A percentile compares a stretch with the other conserved stretches of the same genome.
These are phyloP conservation scores for Drosophila arawakana DNA, from an alignment of 1,140 invertebrate genomes.

Conservation along the genomic window DNA sequence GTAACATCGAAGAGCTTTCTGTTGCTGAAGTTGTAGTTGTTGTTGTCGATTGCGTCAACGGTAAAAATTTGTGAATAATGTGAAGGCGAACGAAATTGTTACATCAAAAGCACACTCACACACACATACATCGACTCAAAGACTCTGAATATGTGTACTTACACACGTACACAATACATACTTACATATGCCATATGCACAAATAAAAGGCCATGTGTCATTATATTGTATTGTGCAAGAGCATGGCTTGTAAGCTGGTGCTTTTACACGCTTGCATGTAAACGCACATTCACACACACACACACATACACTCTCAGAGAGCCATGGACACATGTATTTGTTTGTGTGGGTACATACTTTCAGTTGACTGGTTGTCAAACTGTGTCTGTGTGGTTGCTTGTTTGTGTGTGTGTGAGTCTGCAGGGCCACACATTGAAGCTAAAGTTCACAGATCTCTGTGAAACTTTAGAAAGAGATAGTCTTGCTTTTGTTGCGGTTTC, in stretches of 20 bases:
- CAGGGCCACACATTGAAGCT: slow-evolving; percentile 73
- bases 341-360: not conserved
- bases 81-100: slow-evolving; percentile 59
- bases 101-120: slow-evolving; percentile 61
- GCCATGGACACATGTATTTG: not conserved
- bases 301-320: not conserved
- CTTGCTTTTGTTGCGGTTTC: slow-evolving; percentile 72
- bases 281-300: slow-evolving; percentile 17
- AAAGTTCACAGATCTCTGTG: slow-evolving; percentile 75
- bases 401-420: slow-evolving; percentile 28
- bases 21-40: not conserved
- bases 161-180: slow-evolving; percentile 30
- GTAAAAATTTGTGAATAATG: slow-evolving; percentile 49
- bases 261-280: slow-evolving; percentile 29
- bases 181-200: slow-evolving; percentile 24
- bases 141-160: slow-evolving; percentile 13
- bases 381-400: not conserved
- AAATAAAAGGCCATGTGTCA: slow-evolving; percentile 64
- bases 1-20: slow-evolving; percentile 57
- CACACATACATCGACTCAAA: slow-evolving; percentile 19
- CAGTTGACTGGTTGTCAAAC: slow-evolving; percentile 17
- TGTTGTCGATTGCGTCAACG: slow-evolving; percentile 34
- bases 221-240: slow-evolving; percentile 76
- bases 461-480: slow-evolving; percentile 79
- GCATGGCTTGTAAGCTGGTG: slow-evolving; percentile 70